Conservation (phyloP, 2,888 invertebrate species). For the Cephus pygmeus region DNA sequence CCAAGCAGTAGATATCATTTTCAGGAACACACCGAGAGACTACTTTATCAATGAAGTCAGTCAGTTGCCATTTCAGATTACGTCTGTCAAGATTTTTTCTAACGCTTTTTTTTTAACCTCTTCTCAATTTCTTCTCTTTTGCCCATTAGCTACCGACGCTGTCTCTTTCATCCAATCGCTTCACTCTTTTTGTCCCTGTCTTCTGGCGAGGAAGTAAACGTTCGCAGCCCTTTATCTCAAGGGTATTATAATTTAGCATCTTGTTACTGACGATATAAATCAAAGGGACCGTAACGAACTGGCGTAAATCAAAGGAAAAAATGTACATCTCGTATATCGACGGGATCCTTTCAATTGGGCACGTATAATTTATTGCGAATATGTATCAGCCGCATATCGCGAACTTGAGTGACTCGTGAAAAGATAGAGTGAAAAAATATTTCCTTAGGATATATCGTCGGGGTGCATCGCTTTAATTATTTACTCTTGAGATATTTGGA, state of each 20-base stretch:
- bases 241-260: constrained; percentile 20
- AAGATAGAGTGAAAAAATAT: neutral
- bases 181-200: too few species aligned
- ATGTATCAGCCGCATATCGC: too few species aligned
- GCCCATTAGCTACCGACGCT: neutral
- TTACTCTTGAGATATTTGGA: neutral
- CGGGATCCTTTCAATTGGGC: too few species aligned
- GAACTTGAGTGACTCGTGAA: neutral
- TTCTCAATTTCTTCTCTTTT: neutral
- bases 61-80: neutral
- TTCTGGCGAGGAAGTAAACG: too few species aligned
- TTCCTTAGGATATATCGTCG: neutral
- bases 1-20: neutral
- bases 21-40: neutral
- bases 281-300: constrained; percentile 7
- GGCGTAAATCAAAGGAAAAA: too few species aligned
- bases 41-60: neutral
- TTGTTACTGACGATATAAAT: constrained; percentile 8
- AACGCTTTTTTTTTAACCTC: neutral
- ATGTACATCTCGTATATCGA: too few species aligned
- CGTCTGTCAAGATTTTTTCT: constrained; percentile 3
- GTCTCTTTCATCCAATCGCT: too few species aligned
- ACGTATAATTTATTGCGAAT: too few species aligned
- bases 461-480: neutral
- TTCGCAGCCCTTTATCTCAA: constrained; percentile 3